Evolutionary conservation across 1,140 invertebrate species (phyloP), one percentile per base, ranked within the genome.

Genomic region (Centruroides vittatus): DNA sequence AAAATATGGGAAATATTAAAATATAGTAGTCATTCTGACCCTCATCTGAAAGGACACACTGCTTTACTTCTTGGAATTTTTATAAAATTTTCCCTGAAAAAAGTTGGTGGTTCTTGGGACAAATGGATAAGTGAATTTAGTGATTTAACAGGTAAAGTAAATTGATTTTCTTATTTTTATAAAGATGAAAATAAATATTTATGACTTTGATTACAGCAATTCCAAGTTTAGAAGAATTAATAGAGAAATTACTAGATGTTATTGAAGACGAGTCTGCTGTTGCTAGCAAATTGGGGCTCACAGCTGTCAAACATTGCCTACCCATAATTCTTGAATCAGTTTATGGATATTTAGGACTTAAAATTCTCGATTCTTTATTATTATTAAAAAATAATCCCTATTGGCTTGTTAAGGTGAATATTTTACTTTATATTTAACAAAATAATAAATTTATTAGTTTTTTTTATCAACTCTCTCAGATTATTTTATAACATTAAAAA

Each of bases 381-480:
- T 70, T 73, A 34, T 74, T 89, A 1, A 80, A 81, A 52, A 76
- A 79, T 50, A 89, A 90, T 75, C 79, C 83, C 0, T 93, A 93
- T 74, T 93, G 89, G 85, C 76, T 94, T 11, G 84, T 91, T 35
- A 89, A 89, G 77, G 84, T 90, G 62, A 80, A 65, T 55, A 35
- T 60, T 11, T 41, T 41, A 41, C 41, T 41, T 3, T 41, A 23
- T 23, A 23, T 2, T 23, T 23, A 23, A 23, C 23, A 23, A 23
- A 23, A 23, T 23, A 23, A 23, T 23, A 23, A 23, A 23, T 23
- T 23, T 23, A 23, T 23, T 23, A 23, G 23, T 23, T 23, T 23
- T 23, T 23, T 23, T 23, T 23, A 23, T 2, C 2, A 23, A 23
- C 23, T 23, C 23, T 23, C 23, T 23, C 23, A 23, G 2, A 23